Evolutionary conservation across 2,113 vertebrate genomes (phyloP).

Genomic region (Asarcornis scutulata): DNA sequence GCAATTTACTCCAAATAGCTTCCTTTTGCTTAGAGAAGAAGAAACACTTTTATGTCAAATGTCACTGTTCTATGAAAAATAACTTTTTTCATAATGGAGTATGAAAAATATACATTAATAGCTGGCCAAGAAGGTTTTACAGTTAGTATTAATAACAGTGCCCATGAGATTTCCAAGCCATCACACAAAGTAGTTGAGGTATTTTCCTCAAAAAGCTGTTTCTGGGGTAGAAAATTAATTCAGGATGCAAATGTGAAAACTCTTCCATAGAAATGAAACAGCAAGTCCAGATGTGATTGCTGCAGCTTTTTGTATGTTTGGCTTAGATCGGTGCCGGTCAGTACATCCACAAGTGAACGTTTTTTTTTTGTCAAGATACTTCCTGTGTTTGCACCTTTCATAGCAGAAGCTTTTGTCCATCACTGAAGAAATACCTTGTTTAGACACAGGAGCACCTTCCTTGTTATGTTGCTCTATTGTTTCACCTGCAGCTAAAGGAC

Average conservation of each 20-base stretch:
- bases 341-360: background rate
- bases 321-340: background rate
- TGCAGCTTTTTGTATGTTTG: background rate
- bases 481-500: background rate
- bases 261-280: background rate
- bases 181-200: background rate
- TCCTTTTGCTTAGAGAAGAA: background rate
- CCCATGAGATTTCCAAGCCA: background rate
- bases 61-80: background rate
- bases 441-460: background rate
- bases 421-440: conserved; percentile 10
- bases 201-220: background rate
- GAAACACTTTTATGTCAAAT: background rate
- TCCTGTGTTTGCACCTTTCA: background rate
- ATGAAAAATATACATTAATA: too few species aligned
- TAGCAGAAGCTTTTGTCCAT: background rate
- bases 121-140: background rate
- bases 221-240: background rate
- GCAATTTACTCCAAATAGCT: background rate
- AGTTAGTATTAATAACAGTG: background rate
- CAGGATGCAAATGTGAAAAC: background rate
- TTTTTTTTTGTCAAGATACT: background rate
- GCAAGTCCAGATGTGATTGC: background rate
- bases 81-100: background rate
- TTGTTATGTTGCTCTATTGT: background rate